Conservation (phyloP, 2,113 vertebrate species). For the Philantomba maxwellii region DNA sequence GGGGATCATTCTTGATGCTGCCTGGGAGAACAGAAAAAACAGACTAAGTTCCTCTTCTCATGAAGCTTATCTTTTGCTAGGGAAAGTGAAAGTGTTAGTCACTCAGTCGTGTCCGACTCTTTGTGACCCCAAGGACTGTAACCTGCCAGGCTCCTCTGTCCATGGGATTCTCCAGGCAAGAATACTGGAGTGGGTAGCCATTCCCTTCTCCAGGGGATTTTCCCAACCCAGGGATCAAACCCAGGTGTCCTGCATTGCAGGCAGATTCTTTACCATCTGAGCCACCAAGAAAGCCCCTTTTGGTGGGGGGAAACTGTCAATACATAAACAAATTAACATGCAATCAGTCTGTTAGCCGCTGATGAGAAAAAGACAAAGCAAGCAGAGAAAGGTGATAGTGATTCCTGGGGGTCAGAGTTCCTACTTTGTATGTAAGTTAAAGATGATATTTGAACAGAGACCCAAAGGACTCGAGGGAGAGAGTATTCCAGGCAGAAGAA, state of each 20-base stretch:
- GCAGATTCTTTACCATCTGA: not conserved
- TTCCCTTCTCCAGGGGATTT: not conserved
- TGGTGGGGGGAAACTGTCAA: not conserved
- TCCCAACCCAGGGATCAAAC: not conserved
- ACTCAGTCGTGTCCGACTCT: rapidly evolving
- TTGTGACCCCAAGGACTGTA: not conserved
- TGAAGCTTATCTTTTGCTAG: not conserved
- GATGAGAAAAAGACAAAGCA: not conserved
- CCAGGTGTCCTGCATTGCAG: not conserved
- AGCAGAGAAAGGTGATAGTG: not conserved
- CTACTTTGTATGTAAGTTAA: not conserved
- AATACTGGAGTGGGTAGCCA: not conserved
- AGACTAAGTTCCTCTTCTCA: not conserved
- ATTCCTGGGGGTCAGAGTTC: not conserved
- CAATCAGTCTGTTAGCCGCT: not conserved
- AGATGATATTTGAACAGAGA: not conserved
- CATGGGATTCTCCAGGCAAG: not conserved
- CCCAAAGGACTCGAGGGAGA: not conserved
- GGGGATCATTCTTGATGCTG: not conserved
- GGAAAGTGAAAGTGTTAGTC: not conserved
- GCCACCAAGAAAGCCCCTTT: not conserved
- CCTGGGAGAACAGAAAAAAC: not conserved
- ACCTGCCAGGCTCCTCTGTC: not conserved
- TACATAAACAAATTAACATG: not conserved
- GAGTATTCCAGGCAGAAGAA: not conserved